Base-by-base conservation (phyloP, 2,113 vertebrate species). In the Thamnaconus septentrionalis region DNA sequence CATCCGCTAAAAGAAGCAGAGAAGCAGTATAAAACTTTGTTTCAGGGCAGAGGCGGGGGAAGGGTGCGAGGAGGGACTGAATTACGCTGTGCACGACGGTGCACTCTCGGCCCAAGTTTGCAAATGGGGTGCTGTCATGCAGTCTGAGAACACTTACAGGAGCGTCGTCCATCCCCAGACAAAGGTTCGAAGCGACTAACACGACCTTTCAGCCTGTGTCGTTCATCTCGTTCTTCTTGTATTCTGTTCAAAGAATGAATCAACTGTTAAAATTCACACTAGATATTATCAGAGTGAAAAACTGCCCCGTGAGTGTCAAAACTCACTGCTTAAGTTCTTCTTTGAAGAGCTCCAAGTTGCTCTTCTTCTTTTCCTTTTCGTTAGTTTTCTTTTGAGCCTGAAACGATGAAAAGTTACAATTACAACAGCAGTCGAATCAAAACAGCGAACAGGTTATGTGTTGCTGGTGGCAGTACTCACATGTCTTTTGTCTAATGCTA, bases 321-420 rank as follows among this genome's bases (percentile, higher is more conserved):
- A 89, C 95, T 91, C 92, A 99, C 97, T 98, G 96, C 84, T 99
- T 99, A 50, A 99, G 86, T 88, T 99, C 97, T 91, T 99, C 97
- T 90, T 99, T 99, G 75, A 99, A 99, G 59, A 99, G 95, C 81
- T 99, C 97, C 91, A 99, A 89, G 87, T 99, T 99, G 81, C 97
- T 99, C 89, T 99, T 99, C 89, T 99, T 99, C 93, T 99, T 99
- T 89, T 98, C 97, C 81, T 98, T 99, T 83, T 99, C 97, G 73
- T 0, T 85, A 6, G 66, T 86, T 86, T 98, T 99, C 90, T 98
- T 98, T 71, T 90, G 71, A 79, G 92, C 81, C 97, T 98, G 81
- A 48, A 92, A 92, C 7, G 41, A 3, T 5, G 4, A 55, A 66
- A 55, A 50, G n/a, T 11, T 48, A 48, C 18, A 7, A 47, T 41